Percentiles rank a stretch among this genome's conserved stretches.
Evolutionary conservation across 2,888 invertebrate species (phyloP).

Genomic region (Eugnorisma glareosa): DNA sequence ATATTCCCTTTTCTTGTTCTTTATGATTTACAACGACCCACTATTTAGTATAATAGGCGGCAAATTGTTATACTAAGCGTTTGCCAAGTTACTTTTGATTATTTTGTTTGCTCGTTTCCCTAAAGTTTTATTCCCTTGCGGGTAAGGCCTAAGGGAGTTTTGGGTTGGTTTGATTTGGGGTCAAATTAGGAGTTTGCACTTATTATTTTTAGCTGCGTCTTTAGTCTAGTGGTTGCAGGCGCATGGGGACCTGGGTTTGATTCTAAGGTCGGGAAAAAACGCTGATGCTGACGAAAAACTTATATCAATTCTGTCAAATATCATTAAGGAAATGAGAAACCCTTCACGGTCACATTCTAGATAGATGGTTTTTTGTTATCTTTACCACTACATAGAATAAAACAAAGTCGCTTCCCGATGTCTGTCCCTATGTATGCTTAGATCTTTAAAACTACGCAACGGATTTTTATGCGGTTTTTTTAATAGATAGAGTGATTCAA

Average conservation of each 20-base stretch:
- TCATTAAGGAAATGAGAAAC: too few relatives aligned
- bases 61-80: conserved; percentile 46
- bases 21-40: conserved; percentile 49
- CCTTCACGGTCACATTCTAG: too few relatives aligned
- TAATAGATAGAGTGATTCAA: too few relatives aligned
- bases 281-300: too few relatives aligned
- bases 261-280: background rate
- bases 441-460: too few relatives aligned
- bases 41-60: conserved; percentile 42
- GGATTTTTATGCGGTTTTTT: too few relatives aligned
- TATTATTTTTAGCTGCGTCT: background rate
- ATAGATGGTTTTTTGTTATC: too few relatives aligned
- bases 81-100: conserved; percentile 56
- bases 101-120: conserved; percentile 43
- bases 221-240: too few relatives aligned
- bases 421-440: too few relatives aligned
- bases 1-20: conserved; percentile 35
- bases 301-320: too few relatives aligned
- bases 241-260: background rate
- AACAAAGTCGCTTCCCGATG: too few relatives aligned
- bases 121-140: conserved; percentile 34
- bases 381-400: too few relatives aligned
- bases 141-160: background rate
- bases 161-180: background rate
- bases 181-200: conserved; percentile 10